Base-by-base conservation (phyloP, 2,797 vertebrate genomes). In the Erethizon dorsatum region DNA sequence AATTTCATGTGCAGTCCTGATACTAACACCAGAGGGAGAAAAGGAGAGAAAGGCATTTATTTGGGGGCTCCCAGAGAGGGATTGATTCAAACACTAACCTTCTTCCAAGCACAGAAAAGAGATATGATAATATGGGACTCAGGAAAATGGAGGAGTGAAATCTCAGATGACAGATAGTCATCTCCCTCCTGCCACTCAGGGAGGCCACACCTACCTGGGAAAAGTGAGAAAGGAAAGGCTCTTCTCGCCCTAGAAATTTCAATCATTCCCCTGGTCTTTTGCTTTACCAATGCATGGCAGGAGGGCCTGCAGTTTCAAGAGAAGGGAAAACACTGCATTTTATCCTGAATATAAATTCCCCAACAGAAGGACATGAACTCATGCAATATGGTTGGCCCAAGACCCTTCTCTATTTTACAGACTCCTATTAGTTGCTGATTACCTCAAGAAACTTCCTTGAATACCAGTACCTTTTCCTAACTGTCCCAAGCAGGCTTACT, bases 81-180 rank as follows among this genome's bases (percentile, higher is more conserved):
- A 59, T 41, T 52, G 24, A 77, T 90, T 78, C 56, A 71, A 96
- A 93, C 4, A 50, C n/a, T 63, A 61, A 52, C 73, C 93, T 84
- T 22, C n/a, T 56, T 63, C 63, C 28, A 83, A 86, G 33, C 37
- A 26, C 15, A 90, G 37, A 77, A 92, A 90, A 93, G 77, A 92
- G 65, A 83, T 37, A 28, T 50, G 52, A 56, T 73, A 91, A 91
- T 63, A 82, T 37, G 41, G 28, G 20, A 67, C 59, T 85, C 91
- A 69, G 59, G 61, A 96, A 96, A 84, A 82, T 52, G 28, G 69
- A 91, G 87, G 26, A 80, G 15, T 63, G 65, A 67, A 47, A 50
- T 88, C 47, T 87, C 54, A 82, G 33, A 90, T 78, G 77, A 65
- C 52, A 83, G 28, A 15, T 31, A 69, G 22, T 75, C 41, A 92